phyloP scores from a whole-genome alignment of 2,113 vertebrate species.

The Pipra filicauda region DNA sequence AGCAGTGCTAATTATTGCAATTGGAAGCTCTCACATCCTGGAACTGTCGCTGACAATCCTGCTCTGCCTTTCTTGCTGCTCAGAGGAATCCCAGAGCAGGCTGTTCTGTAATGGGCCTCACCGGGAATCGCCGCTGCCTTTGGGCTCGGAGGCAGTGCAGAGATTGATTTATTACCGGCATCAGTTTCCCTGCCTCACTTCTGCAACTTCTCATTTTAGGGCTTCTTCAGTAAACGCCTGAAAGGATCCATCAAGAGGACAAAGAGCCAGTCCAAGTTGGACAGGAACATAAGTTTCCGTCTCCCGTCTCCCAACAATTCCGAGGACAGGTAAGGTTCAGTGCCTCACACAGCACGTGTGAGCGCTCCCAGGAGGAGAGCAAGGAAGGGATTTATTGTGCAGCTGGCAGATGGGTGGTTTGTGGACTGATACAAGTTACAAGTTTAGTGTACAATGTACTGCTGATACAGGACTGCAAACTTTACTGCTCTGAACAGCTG shows the following conservation, averaged over 20 bases:
- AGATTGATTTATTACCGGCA: not conserved
- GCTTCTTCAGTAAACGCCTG: constrained; percentile 95
- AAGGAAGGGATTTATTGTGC: not conserved
- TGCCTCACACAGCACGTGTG: fast-evolving
- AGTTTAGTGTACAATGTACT: not conserved
- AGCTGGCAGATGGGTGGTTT: not conserved
- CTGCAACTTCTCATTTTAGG: constrained; percentile 75
- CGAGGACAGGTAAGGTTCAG: constrained; percentile 84
- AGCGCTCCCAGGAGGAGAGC: not conserved
- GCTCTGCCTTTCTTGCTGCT: not conserved
- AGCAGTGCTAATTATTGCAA: not conserved
- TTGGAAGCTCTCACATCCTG: not conserved
- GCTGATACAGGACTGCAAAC: not conserved
- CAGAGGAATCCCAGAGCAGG: not conserved
- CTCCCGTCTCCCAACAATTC: constrained; percentile 83
- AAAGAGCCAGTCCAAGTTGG: constrained; percentile 95
- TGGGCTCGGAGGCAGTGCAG: not conserved
- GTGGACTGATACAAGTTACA: not conserved
- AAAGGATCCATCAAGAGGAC: constrained; percentile 98
- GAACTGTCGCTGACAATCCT: not conserved
- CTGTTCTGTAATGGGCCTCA: fast-evolving
- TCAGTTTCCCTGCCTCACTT: not conserved
- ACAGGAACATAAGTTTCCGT: constrained; percentile 91
- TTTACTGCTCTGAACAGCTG: not conserved
- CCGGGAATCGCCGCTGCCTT: not conserved